Base-by-base conservation (phyloP, 1,140 invertebrate genomes). In the Coenobita brevimanus region DNA sequence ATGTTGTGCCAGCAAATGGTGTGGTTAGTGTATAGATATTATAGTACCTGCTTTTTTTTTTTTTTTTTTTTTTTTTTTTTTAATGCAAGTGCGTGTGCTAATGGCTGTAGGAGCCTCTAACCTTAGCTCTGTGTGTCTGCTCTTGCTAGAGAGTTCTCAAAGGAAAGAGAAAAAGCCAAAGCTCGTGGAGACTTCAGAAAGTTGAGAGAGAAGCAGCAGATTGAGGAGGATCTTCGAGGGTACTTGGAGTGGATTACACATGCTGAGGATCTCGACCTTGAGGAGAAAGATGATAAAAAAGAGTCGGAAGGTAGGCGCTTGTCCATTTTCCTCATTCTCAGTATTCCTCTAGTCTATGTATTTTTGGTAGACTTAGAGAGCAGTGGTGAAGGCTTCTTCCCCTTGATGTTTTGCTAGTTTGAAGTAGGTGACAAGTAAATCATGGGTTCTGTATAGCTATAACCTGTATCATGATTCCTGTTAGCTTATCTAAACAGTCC, bases 201-300 rank as follows among this genome's bases (percentile, higher is more conserved):
- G 89, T 92, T 95, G 67, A 91, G 95, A 81, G 95, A 95, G 91
- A 95, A 95, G 91, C 94, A 95, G 89, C 94, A 95, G 91, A 92
- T 95, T 62, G 95, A 95, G 90, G 95, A 95, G 91, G 95, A 95
- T 91, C 91, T 95, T 17, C 92, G 94, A 89, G 95, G 95, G 24
- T 95, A 95, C 92, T 91, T 95, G 73, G 95, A 95, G 90, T 95
- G 95, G 95, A 95, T 95, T 79, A 95, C 94, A n/a, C 94, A 95
- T 91, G 95, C 94, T 82, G 94, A 95, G 91, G 94, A 95, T 90
- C 94, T 95, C 80, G 94, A 95, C 83, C 93, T 94, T 30, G 94
- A 95, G 80, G 89, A 89, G 62, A 88, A 90, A 67, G 89, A 90
- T 57, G 85, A 87, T 80, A 90, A 89, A 57, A 88, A 90, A 57